Conservation (phyloP, 2,888 invertebrate genomes). For the Temnothorax unifasciatus region DNA sequence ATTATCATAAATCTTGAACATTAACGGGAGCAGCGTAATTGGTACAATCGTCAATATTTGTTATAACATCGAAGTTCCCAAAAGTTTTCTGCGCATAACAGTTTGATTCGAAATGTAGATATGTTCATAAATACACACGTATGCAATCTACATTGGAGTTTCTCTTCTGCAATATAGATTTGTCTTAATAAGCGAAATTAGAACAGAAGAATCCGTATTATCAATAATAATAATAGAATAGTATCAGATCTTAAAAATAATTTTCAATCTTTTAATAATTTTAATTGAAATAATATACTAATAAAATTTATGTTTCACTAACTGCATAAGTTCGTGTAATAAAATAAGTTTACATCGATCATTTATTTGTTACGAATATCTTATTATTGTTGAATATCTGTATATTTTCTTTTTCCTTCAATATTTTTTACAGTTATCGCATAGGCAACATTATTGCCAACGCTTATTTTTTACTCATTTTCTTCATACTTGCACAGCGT, state of each 20-base stretch:
- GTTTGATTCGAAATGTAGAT: background rate
- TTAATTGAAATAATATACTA: background rate
- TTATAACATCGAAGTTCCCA: background rate
- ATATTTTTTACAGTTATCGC: background rate
- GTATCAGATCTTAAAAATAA: background rate
- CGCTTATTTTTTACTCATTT: background rate
- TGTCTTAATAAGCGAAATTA: constrained; percentile 8
- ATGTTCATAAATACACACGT: no score
- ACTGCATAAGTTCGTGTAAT: background rate
- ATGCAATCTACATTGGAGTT: background rate
- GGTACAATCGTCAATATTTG: background rate
- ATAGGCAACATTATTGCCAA: background rate
- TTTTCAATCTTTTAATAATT: background rate
- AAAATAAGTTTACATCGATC: background rate
- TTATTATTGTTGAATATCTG: background rate
- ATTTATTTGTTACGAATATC: background rate
- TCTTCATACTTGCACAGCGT: background rate
- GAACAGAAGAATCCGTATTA: background rate
- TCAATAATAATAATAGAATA: background rate
- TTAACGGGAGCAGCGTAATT: background rate
- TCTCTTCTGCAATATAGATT: background rate
- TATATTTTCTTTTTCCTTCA: background rate
- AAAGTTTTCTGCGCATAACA: background rate
- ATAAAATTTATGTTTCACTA: background rate
- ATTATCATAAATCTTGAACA: constrained; percentile 14